Evolutionary conservation across 2,888 invertebrate species (phyloP).

Genomic region (Acanthosepion pharaonis): DNA sequence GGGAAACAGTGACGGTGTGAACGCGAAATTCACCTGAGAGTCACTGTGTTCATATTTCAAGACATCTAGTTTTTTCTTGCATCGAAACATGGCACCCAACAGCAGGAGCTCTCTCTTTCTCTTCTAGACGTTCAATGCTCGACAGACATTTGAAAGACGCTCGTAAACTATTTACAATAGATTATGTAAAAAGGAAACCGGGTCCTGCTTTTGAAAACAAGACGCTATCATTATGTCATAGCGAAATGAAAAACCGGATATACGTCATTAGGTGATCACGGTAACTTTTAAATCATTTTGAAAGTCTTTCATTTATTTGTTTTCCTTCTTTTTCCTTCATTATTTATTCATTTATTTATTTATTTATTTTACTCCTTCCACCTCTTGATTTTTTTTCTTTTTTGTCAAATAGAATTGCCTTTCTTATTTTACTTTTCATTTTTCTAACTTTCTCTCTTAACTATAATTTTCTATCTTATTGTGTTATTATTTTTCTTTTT

Average conservation of each 20-base stretch:
- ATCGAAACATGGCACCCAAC: background rate
- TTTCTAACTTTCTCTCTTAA: background rate
- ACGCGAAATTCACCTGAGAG: background rate
- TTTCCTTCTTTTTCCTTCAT: too few species aligned
- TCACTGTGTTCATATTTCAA: background rate
- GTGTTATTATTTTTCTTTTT: background rate
- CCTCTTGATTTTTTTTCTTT: background rate
- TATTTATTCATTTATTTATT: background rate
- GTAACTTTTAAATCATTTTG: background rate
- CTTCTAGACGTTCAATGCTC: background rate
- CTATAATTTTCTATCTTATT: too few species aligned
- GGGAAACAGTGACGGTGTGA: background rate
- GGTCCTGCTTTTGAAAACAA: background rate
- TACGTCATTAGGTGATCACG: background rate
- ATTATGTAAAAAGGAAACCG: background rate
- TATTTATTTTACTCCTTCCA: background rate
- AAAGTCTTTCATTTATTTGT: background rate
- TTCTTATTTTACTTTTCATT: background rate
- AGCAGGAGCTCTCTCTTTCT: background rate
- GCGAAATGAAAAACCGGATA: background rate
- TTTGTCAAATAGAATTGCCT: fast-evolving
- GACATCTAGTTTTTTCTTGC: background rate
- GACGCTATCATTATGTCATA: background rate
- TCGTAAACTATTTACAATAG: background rate
- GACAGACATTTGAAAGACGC: background rate